phyloP scores from a whole-genome alignment of 2,797 vertebrate genomes.

The Artibeus jamaicensis region DNA sequence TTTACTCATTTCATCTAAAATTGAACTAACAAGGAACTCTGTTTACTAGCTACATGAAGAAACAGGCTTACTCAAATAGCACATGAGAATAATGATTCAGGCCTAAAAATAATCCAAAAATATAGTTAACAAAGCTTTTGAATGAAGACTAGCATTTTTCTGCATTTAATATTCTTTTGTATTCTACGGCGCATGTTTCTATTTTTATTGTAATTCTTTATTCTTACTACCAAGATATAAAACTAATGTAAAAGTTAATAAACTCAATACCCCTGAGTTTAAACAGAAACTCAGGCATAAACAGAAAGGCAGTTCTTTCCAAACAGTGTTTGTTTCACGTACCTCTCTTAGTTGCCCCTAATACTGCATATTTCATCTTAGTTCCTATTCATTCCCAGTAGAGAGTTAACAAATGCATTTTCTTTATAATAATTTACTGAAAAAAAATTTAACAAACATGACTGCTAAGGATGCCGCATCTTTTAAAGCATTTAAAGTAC shows the following conservation, averaged over 20 bases:
- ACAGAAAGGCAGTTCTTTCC: background rate
- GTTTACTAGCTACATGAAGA: constrained; percentile 29
- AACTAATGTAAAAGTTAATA: background rate
- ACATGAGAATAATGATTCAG: background rate
- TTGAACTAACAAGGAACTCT: constrained; percentile 20
- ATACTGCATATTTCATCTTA: background rate
- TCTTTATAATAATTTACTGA: background rate
- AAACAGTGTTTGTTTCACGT: background rate
- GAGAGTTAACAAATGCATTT: background rate
- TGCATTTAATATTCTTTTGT: background rate
- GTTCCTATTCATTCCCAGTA: background rate
- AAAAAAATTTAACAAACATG: background rate
- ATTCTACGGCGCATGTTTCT: background rate
- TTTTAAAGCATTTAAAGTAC: background rate
- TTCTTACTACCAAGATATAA: background rate
- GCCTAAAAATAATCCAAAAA: constrained; percentile 42
- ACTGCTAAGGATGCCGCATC: background rate
- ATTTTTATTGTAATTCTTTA: background rate
- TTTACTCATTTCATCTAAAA: constrained; percentile 5
- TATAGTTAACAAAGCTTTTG: background rate
- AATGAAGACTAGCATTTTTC: constrained; percentile 10
- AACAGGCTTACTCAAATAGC: background rate
- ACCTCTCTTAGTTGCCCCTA: background rate
- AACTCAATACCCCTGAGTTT: background rate
- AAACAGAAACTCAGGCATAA: no score